Evolutionary conservation across 1,140 invertebrate genomes (phyloP).

Genomic region (Ephestia elutella): DNA sequence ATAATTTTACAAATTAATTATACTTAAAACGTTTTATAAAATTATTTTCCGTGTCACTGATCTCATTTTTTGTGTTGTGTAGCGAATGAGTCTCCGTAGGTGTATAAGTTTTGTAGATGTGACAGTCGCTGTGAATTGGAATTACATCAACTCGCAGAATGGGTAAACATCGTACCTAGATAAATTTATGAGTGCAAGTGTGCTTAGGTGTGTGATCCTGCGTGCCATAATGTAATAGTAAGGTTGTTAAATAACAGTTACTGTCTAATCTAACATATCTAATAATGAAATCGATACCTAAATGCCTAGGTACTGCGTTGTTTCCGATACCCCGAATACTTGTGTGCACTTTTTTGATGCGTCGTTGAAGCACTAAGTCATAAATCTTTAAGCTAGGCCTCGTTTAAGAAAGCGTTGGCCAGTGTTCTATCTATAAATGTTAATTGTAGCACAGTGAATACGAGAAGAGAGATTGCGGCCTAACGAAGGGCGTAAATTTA

Average conservation of each 20-base stretch:
- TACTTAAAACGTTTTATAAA: neutral
- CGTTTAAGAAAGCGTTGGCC: too few species aligned
- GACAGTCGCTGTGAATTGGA: neutral
- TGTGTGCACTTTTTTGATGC: neutral
- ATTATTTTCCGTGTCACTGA: constrained; percentile 6
- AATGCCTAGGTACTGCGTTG: neutral
- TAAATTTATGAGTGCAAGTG: neutral
- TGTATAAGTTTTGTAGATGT: neutral
- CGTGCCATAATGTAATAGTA: neutral
- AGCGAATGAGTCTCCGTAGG: neutral
- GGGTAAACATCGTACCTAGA: neutral
- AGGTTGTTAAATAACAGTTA: neutral
- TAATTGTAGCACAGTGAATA: too few species aligned
- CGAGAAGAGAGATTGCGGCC: too few species aligned
- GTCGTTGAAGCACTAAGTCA: too few species aligned
- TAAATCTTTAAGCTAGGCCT: too few species aligned
- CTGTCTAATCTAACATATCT: neutral
- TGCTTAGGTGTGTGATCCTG: neutral
- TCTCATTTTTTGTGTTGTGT: constrained; percentile 12
- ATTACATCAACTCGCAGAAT: neutral
- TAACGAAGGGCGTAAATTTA: too few species aligned
- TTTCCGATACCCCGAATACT: neutral
- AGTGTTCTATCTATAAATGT: too few species aligned
- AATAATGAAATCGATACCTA: neutral
- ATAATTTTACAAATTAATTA: constrained; percentile 6